These are phyloP conservation scores for Cydia pomonella DNA, from an alignment of 1,140 invertebrate genomes.

Conservation along the genomic window DNA sequence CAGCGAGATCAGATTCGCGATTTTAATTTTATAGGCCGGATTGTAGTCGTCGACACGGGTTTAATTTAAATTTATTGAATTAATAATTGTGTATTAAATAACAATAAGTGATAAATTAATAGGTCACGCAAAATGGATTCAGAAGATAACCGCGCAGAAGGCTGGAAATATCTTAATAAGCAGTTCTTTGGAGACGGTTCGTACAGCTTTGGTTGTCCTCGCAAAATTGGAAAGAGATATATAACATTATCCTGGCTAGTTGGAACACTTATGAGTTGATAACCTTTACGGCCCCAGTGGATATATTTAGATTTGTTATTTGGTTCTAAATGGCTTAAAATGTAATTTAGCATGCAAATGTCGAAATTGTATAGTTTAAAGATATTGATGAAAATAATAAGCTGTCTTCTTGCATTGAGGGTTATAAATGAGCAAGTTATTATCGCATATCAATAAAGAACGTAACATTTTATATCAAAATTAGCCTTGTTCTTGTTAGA, in stretches of 20 bases:
- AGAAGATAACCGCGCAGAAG: slow-evolving; percentile 73
- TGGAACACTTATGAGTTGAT: not conserved
- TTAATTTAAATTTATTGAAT: slow-evolving; percentile 12
- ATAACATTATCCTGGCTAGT: not conserved
- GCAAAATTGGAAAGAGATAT: slow-evolving; percentile 34
- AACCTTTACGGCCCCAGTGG: not conserved
- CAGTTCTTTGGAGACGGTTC: slow-evolving; percentile 78
- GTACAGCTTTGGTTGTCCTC: slow-evolving; percentile 44
- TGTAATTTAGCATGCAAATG: not conserved
- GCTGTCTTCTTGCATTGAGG: not conserved
- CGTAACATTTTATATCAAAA: not conserved
- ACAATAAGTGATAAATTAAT: slow-evolving; percentile 18
- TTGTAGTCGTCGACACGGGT: slow-evolving; percentile 1
- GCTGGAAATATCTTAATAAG: slow-evolving; percentile 80
- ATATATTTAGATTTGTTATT: not conserved
- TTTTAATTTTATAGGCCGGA: not conserved
- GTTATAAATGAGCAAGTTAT: not conserved
- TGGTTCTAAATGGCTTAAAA: not conserved
- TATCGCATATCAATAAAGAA: not conserved
- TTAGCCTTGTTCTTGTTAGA: not conserved
- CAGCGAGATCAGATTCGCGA: not conserved
- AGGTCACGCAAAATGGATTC: slow-evolving; percentile 50
- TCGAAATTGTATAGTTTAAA: not conserved
- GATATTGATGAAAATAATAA: not conserved
- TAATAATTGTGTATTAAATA: slow-evolving; percentile 7